Conservation (phyloP, 2,888 invertebrate genomes). For the Hetaerina titia region DNA sequence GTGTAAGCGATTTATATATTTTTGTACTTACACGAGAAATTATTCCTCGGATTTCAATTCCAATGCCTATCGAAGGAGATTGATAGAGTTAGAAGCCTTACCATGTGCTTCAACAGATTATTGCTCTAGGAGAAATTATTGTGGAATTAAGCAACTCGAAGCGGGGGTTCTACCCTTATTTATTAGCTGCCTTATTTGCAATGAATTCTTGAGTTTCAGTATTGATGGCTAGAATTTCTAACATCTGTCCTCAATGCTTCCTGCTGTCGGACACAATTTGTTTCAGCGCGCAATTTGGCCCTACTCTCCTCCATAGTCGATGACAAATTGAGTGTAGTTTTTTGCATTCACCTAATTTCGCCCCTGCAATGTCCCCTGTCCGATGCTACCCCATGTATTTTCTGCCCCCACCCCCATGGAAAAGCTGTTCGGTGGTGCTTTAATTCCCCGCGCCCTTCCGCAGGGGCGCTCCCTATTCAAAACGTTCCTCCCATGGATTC, state of each 20-base stretch:
- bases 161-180: no score
- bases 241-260: not conserved
- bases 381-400: not conserved
- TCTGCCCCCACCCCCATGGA: not conserved
- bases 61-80: no score
- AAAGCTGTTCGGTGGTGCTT: not conserved
- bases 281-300: not conserved
- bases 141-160: no score
- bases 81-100: no score
- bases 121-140: no score
- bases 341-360: conserved; percentile 9
- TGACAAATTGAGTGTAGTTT: not conserved
- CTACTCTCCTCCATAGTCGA: not conserved
- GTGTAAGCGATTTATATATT: no score
- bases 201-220: not conserved
- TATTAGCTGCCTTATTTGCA: no score
- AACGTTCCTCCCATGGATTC: conserved; percentile 14
- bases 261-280: not conserved
- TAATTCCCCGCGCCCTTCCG: not conserved
- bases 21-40: no score
- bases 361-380: not conserved
- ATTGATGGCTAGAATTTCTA: not conserved
- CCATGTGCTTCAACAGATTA: no score
- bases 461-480: not conserved
- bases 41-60: no score